A percentile compares a stretch with the other conserved stretches of the same genome.
Evolutionary conservation across 92 coral and sea anemone species (phyloP).

Genomic region (Paramuricea clavata): DNA sequence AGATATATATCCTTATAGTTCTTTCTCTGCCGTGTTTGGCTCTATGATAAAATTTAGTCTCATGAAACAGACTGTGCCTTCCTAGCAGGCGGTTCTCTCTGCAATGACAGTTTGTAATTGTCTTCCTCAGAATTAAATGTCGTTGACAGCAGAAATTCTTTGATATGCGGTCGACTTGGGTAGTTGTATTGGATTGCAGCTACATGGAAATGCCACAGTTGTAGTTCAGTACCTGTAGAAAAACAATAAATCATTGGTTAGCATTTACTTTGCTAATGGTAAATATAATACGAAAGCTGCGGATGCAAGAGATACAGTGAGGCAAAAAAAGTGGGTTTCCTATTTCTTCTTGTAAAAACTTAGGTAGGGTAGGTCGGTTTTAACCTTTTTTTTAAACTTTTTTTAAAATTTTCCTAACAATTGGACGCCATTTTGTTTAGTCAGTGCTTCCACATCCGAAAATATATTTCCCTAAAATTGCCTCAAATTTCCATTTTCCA

Average conservation of each 20-base stretch:
- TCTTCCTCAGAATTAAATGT: conserved; percentile 96
- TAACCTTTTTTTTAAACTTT: too few relatives aligned
- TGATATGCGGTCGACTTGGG: conserved; percentile 68
- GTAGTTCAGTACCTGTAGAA: conserved; percentile 83
- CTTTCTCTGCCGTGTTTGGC: not conserved
- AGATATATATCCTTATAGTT: not conserved
- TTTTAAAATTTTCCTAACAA: too few relatives aligned
- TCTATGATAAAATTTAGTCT: not conserved
- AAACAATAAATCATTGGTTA: not conserved
- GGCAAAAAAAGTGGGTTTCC: too few relatives aligned
- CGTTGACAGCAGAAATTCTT: conserved; percentile 86
- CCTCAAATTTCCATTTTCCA: too few relatives aligned
- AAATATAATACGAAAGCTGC: too few relatives aligned
- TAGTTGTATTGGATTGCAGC: conserved; percentile 95
- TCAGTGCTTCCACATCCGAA: too few relatives aligned
- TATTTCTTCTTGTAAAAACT: too few relatives aligned
- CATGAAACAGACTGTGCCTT: conserved; percentile 22
- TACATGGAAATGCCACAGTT: conserved; percentile 85
- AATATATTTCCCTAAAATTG: too few relatives aligned
- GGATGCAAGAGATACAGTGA: too few relatives aligned
- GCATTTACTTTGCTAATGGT: too few relatives aligned
- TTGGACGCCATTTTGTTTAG: too few relatives aligned
- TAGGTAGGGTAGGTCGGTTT: too few relatives aligned
- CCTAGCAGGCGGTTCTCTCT: conserved; percentile 83
- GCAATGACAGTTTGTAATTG: conserved; percentile 92